Evolutionary conservation across 2,797 vertebrate genomes (phyloP).

Genomic region (Anomalospiza imberbis): DNA sequence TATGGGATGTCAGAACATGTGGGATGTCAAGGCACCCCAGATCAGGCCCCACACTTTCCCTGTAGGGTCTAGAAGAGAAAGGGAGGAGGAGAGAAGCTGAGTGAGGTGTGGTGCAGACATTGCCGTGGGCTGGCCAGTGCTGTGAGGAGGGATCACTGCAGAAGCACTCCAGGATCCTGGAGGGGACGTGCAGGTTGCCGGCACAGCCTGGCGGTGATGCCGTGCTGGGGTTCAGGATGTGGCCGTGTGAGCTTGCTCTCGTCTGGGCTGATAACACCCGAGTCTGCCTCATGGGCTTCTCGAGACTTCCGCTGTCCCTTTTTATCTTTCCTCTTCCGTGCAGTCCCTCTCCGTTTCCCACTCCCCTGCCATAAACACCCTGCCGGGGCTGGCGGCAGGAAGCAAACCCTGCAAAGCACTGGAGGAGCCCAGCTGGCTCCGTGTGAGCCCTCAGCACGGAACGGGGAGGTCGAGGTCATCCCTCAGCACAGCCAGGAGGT

Average conservation of each 20-base stretch:
- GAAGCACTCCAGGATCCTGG: rapidly evolving
- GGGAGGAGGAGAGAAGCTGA: background rate
- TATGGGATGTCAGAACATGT: background rate
- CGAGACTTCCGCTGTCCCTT: background rate
- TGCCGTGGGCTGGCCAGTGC: background rate
- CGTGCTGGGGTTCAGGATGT: rapidly evolving
- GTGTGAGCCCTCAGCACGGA: rapidly evolving
- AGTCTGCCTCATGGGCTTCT: background rate
- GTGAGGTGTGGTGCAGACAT: background rate
- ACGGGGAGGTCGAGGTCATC: background rate
- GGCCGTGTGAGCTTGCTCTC: background rate
- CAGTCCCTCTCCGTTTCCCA: background rate
- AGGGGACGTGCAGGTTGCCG: background rate
- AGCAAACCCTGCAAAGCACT: background rate
- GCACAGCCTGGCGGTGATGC: background rate
- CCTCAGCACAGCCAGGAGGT: background rate
- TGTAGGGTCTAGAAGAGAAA: background rate
- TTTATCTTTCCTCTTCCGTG: background rate
- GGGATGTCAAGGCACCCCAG: background rate
- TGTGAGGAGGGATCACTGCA: background rate
- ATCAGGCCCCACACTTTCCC: background rate
- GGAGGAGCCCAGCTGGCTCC: background rate
- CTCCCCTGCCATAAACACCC: background rate
- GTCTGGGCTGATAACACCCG: rapidly evolving
- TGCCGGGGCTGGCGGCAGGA: background rate